Percentiles rank a stretch among this genome's conserved stretches.
phyloP scores from a whole-genome alignment of 2,113 vertebrate species.

The Mola mola region DNA sequence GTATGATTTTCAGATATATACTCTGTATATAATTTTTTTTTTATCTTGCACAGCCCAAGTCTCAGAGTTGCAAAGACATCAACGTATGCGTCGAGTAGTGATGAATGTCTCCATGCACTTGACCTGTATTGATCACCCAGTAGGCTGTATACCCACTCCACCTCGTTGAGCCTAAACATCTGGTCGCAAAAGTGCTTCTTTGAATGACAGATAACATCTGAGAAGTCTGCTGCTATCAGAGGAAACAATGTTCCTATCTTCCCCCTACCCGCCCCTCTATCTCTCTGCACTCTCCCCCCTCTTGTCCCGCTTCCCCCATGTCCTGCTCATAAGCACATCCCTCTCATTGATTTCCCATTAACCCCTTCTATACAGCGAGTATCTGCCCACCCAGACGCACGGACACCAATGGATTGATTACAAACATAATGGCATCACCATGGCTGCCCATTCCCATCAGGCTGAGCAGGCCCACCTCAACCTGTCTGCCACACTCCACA shows the following conservation, averaged over 20 bases:
- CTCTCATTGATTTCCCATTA: conserved; percentile 84
- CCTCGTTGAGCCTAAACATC: conserved; percentile 77
- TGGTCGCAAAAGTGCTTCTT: conserved; percentile 77
- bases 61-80: conserved; percentile 38
- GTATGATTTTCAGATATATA: conserved; percentile 14
- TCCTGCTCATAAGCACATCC: conserved; percentile 78
- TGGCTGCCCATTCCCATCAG: conserved; percentile 62
- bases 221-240: conserved; percentile 83
- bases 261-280: conserved; percentile 50
- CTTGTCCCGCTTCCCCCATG: conserved; percentile 61
- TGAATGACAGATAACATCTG: conserved; percentile 87
- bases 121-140: conserved; percentile 69
- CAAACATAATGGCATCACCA: conserved; percentile 69
- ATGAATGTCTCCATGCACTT: conserved; percentile 73
- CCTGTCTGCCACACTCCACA: conserved; percentile 11
- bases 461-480: conserved; percentile 35
- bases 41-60: conserved; percentile 9
- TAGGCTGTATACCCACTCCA: conserved; percentile 57
- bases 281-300: conserved; percentile 38
- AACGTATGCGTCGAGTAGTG: conserved; percentile 30
- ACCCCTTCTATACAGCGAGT: conserved; percentile 79
- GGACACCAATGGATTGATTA: conserved; percentile 79
- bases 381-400: conserved; percentile 69
- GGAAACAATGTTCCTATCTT: conserved; percentile 79
- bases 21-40: conserved; percentile 1